Evolutionary conservation across 2,797 vertebrate genomes (phyloP), one percentile per base, ranked within the genome.

Genomic region (Gymnoscopelus microlampas): DNA sequence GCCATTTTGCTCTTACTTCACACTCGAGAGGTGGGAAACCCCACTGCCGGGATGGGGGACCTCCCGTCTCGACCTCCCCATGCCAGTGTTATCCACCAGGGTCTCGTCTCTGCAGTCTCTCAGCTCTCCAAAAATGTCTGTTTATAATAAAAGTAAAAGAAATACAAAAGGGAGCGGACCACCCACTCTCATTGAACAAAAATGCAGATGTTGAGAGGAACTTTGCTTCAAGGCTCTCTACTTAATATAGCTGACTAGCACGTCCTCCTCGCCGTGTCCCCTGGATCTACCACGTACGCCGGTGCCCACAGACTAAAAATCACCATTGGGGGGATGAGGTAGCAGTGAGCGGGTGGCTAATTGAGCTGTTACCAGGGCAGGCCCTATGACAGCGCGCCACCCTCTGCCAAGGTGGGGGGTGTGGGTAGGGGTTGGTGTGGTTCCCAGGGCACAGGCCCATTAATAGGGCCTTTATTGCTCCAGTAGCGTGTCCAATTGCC

Each of bases 331-430:
- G 71, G 58, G 83, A 82, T 68, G 53, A 71, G 54, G 70, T 55
- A 72, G 58, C 73, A 60, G 74, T 35, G 61, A 76, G 82, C 87
- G 88, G 85, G 84, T 88, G 87, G 86, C 73, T 88, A 84, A 89
- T 88, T 87, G 86, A 88, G 87, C 81, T 84, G 86, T 92, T 87
- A 50, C 82, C 76, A 79, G 71, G 76, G 73, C 73, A 78, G 11
- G 77, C 82, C 50, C 82, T 82, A 77, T 87, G 87, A 81, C 83
- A 84, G 84, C 66, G 70, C 87, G 86, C 81, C 78, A 78, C 70
- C 69, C 74, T 53, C 72, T 91, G 88, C 87, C 87, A 91, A 85
- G 79, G 81, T 82, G 82, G 70, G 60, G 74, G 68, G 63, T 44
- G 39, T 9, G 39, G 39, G 39, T 12, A 57, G 19, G 23, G 55